phyloP scores from a whole-genome alignment of 2,797 vertebrate genomes.

The Enteromius paludinosus region DNA sequence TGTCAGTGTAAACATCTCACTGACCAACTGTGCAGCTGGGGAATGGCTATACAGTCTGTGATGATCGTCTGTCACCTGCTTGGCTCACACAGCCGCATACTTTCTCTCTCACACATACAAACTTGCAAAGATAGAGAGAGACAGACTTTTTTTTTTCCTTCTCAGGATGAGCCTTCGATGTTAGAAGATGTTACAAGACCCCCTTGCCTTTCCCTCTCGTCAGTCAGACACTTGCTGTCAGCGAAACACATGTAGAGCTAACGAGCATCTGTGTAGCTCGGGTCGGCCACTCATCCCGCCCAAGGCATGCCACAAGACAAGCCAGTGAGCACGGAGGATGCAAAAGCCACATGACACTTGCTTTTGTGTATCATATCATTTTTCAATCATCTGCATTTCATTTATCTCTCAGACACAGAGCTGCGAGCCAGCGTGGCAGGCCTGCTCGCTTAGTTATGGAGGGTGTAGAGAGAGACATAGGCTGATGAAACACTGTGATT shows the following conservation, averaged over 20 bases:
- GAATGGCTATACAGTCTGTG: constrained; percentile 29
- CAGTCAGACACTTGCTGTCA: constrained; percentile 69
- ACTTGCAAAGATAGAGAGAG: constrained; percentile 56
- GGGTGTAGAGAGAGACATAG: constrained; percentile 62
- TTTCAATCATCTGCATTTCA: constrained; percentile 81
- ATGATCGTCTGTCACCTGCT: constrained; percentile 40
- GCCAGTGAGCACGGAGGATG: constrained; percentile 66
- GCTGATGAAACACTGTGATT: constrained; percentile 78
- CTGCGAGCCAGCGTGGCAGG: constrained; percentile 73
- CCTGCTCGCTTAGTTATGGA: constrained; percentile 75
- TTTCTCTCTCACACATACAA: constrained; percentile 43
- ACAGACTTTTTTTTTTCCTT: constrained; percentile 33
- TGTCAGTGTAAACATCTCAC: constrained; percentile 67
- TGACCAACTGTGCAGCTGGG: constrained; percentile 66
- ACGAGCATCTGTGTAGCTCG: constrained; percentile 48
- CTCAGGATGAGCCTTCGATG: constrained; percentile 46
- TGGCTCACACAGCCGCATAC: constrained; percentile 2
- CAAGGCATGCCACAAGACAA: constrained; percentile 70
- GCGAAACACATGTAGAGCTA: constrained; percentile 64
- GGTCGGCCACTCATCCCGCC: constrained; percentile 61
- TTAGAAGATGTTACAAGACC: constrained; percentile 63
- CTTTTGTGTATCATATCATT: constrained; percentile 80
- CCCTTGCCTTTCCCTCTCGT: constrained; percentile 67
- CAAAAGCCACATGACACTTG: constrained; percentile 76
- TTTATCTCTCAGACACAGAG: constrained; percentile 69